Evolutionary conservation across 2,113 vertebrate species (phyloP), one percentile per base, ranked within the genome.

Genomic region (Spilogale gracilis): DNA sequence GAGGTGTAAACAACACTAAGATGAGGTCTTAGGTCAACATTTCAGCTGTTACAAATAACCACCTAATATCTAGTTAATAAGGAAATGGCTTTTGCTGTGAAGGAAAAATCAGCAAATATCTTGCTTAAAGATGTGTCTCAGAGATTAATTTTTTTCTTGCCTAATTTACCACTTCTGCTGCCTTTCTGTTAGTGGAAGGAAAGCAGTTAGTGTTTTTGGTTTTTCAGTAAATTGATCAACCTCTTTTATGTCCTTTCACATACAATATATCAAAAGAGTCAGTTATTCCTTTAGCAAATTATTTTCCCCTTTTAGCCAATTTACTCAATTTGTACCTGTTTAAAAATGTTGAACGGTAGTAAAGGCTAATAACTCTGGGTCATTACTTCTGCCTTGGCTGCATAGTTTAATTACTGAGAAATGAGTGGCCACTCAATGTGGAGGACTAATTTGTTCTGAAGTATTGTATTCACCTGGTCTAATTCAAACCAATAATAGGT

Each of bases 41-140:
- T 95, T 94, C 63, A 96, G 48, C 25, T 97, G 23, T 95, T 61
- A 92, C 27, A 94, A 54, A 52, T 88, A 93, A 89, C 21, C 65
- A 80, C 23, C 12, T 67, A 73, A 65, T 38, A 76, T 61, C 20
- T 76, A 93, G 38, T 85, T 96, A 21, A 73, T 63, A 91, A 21
- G 16, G 30, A 87, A 56, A 67, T 79, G 17, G 67, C 63, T 52
- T 84, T 87, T 85, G 16, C 45, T 71, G 18, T 48, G 20, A 91
- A 93, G 50, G 32, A 95, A 93, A 80, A 73, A 12, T 9, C 18
- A 67, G 67, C n/a, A 89, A 93, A 80, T 58, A 76, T 18, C 43
- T 73, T 87, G n/a, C 60, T 23, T 69, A 58, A 90, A 20, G 38
- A 52, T 71, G 21, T 45, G 25, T 78, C 45, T 74, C 5, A 30